Conservation (phyloP, 2,797 vertebrate species). For the Limosa lapponica region DNA sequence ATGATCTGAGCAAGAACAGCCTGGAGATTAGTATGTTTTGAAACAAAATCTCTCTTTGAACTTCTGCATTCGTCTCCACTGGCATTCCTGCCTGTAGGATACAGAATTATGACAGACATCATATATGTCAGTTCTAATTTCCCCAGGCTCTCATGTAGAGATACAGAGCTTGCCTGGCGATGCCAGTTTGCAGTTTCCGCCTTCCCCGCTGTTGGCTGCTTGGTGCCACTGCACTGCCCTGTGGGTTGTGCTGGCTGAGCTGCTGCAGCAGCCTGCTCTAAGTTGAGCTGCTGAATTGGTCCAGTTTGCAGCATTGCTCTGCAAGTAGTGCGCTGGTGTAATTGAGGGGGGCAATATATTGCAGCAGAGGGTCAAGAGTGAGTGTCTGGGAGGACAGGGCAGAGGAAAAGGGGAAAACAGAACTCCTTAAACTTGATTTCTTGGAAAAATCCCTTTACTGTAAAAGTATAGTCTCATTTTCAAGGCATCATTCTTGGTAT, state of each 20-base stretch:
- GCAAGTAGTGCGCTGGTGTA: background rate
- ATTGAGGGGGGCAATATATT: background rate
- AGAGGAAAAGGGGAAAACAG: background rate
- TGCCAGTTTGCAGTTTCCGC: background rate
- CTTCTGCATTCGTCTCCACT: background rate
- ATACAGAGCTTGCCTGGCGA: background rate
- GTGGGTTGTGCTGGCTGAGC: background rate
- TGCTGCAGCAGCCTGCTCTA: background rate
- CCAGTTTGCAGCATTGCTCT: background rate
- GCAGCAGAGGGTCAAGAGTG: background rate
- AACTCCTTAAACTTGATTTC: background rate
- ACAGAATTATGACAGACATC: background rate
- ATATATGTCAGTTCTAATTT: background rate
- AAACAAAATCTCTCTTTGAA: conserved; percentile 30
- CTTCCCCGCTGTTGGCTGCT: background rate
- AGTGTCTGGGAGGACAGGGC: background rate
- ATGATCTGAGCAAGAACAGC: background rate
- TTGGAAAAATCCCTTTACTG: background rate
- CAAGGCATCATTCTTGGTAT: background rate
- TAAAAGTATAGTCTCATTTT: background rate
- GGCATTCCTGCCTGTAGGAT: background rate
- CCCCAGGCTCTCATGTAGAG: background rate
- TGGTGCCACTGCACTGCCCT: rapidly evolving
- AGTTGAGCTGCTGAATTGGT: background rate
- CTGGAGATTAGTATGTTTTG: background rate